phyloP scores from a whole-genome alignment of 2,888 invertebrate species.

The Caenorhabditis wallacei region DNA sequence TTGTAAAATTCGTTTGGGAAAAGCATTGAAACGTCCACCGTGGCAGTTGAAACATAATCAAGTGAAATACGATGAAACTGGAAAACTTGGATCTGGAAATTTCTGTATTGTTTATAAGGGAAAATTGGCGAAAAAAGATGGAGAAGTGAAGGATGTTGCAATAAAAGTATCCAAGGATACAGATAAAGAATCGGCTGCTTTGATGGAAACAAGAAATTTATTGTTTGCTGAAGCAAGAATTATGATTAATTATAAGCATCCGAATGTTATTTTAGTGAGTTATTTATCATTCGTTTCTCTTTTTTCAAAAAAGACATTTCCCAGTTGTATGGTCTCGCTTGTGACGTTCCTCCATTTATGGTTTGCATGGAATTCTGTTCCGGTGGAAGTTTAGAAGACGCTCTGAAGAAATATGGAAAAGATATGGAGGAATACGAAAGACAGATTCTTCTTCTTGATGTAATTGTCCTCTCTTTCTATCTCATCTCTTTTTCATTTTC shows the following conservation, averaged over 20 bases:
- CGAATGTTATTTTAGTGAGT: conserved; percentile 68
- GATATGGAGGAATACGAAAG: conserved; percentile 63
- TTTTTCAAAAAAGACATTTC: conserved; percentile 9
- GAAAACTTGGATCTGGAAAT: conserved; percentile 65
- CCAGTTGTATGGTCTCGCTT: conserved; percentile 95
- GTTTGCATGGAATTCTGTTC: conserved; percentile 97
- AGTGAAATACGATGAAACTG: conserved; percentile 40
- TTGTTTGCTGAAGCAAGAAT: conserved; percentile 75
- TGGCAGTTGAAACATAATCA: conserved; percentile 56
- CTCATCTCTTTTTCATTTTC: background rate
- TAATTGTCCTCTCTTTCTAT: background rate
- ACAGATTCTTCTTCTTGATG: conserved; percentile 53
- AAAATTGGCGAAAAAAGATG: conserved; percentile 20
- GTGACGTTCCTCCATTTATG: conserved; percentile 98
- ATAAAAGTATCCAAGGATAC: conserved; percentile 72
- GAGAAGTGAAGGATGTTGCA: conserved; percentile 73
- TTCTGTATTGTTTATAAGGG: conserved; percentile 68
- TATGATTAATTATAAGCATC: conserved; percentile 73
- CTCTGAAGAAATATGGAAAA: conserved; percentile 66
- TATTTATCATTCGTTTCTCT: background rate
- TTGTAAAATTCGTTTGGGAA: conserved; percentile 41
- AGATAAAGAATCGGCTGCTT: conserved; percentile 67
- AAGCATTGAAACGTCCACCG: conserved; percentile 35
- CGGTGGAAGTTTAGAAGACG: conserved; percentile 70
- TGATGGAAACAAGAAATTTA: conserved; percentile 72